These are phyloP conservation scores for Zonitis immaculata DNA, from an alignment of 2,888 invertebrate species.

Conservation along the genomic window DNA sequence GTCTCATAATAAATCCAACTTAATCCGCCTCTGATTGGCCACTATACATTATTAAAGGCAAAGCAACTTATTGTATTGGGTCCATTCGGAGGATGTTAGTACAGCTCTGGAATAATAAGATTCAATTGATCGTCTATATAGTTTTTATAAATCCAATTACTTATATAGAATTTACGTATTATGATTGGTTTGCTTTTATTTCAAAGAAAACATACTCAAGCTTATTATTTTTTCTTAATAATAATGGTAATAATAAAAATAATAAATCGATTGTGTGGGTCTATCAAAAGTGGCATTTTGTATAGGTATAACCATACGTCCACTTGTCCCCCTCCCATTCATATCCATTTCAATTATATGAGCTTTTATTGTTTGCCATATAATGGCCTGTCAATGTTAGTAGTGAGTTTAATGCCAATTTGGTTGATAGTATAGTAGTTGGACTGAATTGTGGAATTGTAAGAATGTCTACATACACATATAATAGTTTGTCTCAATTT, in stretches of 20 bases:
- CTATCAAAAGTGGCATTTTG: constrained; percentile 5
- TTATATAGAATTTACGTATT: background rate
- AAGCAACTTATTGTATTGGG: too few relatives aligned
- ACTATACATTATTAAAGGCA: too few relatives aligned
- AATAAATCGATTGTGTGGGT: constrained; percentile 2
- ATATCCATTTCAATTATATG: background rate
- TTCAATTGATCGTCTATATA: too few relatives aligned
- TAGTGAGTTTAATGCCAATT: constrained; percentile 5
- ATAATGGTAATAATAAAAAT: background rate
- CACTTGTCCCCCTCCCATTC: background rate
- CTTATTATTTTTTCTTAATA: background rate
- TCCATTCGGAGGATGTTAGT: too few relatives aligned
- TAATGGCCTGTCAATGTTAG: constrained; percentile 1
- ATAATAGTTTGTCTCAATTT: constrained; percentile 3
- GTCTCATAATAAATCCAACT: too few relatives aligned
- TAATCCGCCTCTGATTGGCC: too few relatives aligned
- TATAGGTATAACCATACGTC: background rate
- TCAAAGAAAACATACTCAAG: background rate
- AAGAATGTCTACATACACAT: background rate
- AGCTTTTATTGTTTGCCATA: background rate
- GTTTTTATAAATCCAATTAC: background rate
- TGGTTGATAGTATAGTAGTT: background rate
- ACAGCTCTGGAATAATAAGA: too few relatives aligned
- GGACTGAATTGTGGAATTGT: constrained; percentile 2
- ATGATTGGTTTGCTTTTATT: background rate